phyloP scores from a whole-genome alignment of 1,140 invertebrate genomes.

The Trachymyrmex cornetzi region DNA sequence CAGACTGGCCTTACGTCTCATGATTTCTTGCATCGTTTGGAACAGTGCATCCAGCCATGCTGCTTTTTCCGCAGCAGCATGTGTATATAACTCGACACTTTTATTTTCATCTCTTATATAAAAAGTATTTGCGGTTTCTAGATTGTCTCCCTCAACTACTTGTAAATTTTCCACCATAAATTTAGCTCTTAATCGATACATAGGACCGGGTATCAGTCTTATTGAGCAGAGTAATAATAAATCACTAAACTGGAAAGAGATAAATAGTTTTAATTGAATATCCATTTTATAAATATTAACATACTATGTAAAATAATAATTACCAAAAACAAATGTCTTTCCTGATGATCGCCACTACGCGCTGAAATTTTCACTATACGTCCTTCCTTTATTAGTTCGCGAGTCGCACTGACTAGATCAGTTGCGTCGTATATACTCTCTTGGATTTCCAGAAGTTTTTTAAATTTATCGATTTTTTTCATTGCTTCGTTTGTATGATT shows the following conservation, averaged over 20 bases:
- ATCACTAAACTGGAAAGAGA: constrained; percentile 90
- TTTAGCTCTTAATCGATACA: constrained; percentile 86
- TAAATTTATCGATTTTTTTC: constrained; percentile 87
- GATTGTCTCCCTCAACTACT: constrained; percentile 89
- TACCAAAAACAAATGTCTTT: constrained; percentile 91
- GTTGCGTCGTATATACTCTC: constrained; percentile 87
- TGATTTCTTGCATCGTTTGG: constrained; percentile 89
- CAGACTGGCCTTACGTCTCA: constrained; percentile 87
- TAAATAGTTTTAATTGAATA: constrained; percentile 20
- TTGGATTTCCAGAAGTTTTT: constrained; percentile 85
- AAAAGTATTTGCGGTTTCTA: constrained; percentile 89
- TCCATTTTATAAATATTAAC: neutral
- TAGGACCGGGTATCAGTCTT: constrained; percentile 88
- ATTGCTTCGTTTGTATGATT: constrained; percentile 92
- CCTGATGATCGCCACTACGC: constrained; percentile 89
- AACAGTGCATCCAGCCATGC: constrained; percentile 90
- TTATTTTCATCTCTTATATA: constrained; percentile 89
- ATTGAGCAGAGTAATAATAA: constrained; percentile 88
- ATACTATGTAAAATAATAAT: constrained; percentile 65
- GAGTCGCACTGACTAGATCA: constrained; percentile 90
- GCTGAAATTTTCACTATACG: constrained; percentile 90
- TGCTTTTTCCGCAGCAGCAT: constrained; percentile 87
- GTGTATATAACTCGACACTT: constrained; percentile 83
- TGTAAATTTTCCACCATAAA: constrained; percentile 89
- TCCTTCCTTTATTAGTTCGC: constrained; percentile 91